Base-by-base conservation (phyloP, 2,888 invertebrate species). In the Phalangium opilio region DNA sequence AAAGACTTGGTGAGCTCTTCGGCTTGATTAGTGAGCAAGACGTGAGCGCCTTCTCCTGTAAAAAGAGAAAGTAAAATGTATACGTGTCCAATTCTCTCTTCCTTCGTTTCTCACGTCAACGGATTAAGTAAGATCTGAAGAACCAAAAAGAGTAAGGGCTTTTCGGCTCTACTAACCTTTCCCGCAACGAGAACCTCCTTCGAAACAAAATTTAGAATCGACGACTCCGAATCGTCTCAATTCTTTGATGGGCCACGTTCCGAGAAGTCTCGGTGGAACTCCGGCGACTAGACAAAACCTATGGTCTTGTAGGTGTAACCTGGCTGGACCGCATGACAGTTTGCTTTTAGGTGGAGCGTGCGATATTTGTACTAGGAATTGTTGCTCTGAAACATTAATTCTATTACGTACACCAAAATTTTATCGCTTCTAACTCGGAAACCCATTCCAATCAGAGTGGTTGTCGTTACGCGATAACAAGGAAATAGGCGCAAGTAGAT, bases 111-210 rank as follows among this genome's bases (percentile, higher is more conserved):
- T n/a, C n/a, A n/a, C n/a, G n/a, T n/a, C n/a, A n/a, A n/a, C 27
- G 27, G 27, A 27, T 27, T 27, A 27, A 27, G 27, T 27, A 7
- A 27, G 8, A 4, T 27, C 27, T n/a, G 27, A 4, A 8, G 27
- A 27, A 27, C 27, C 5, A 27, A n/a, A 27, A 27, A 8, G 27
- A 8, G 5, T 27, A 27, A 27, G 8, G 27, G 27, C 8, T 27
- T 8, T 27, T 8, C 5, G 42, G 34, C 36, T 47, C 10, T 20
- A 36, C 55, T 52, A 56, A 64, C 67, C 86, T 60, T 81, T 81
- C 3, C 85, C 84, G 65, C 87, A 87, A 53, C 82, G 74, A 0
- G 86, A 85, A 1, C 68, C 90, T 1, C 87, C 89, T 67, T 90
- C 89, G 67, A 87, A 87, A 63, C 86, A 85, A 64, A 89, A 86